These are phyloP conservation scores for Amphimallon solstitiale DNA, from an alignment of 2,888 invertebrate genomes.

Conservation along the genomic window DNA sequence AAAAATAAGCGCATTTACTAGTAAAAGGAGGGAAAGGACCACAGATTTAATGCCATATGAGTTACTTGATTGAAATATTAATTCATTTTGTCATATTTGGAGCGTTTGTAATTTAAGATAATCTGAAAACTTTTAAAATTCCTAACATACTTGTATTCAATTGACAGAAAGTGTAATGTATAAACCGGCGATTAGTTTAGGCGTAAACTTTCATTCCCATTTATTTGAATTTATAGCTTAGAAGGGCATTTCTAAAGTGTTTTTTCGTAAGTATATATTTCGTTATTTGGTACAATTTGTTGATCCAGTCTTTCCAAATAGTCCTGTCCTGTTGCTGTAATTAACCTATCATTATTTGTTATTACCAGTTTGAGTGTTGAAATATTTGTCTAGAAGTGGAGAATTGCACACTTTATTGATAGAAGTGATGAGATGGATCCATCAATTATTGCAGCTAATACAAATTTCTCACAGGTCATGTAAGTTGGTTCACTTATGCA, in stretches of 20 bases:
- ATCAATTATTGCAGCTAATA: constrained; percentile 47
- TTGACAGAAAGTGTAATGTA: constrained; percentile 31
- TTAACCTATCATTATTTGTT: background rate
- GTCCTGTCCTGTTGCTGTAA: background rate
- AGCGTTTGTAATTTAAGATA: background rate
- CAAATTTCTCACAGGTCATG: constrained; percentile 54
- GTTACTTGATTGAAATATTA: too few species aligned
- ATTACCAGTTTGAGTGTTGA: too few species aligned
- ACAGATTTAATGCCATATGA: too few species aligned
- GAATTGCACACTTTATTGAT: background rate
- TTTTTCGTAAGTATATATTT: constrained; percentile 3
- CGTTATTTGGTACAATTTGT: background rate
- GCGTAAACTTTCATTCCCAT: constrained; percentile 9
- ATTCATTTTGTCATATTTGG: too few species aligned
- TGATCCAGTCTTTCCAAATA: background rate
- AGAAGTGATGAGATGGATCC: constrained; percentile 47
- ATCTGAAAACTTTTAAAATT: too few species aligned
- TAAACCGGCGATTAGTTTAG: constrained; percentile 22
- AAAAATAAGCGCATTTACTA: too few species aligned
- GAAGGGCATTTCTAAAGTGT: background rate
- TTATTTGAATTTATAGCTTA: constrained; percentile 14
- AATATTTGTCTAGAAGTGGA: too few species aligned
- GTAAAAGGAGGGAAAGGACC: too few species aligned
- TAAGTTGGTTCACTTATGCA: constrained; percentile 44
- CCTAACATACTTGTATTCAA: too few species aligned